Percentiles rank a stretch among this genome's conserved stretches.
Conservation (phyloP, 2,888 invertebrate species). For the Euproctis similis region DNA sequence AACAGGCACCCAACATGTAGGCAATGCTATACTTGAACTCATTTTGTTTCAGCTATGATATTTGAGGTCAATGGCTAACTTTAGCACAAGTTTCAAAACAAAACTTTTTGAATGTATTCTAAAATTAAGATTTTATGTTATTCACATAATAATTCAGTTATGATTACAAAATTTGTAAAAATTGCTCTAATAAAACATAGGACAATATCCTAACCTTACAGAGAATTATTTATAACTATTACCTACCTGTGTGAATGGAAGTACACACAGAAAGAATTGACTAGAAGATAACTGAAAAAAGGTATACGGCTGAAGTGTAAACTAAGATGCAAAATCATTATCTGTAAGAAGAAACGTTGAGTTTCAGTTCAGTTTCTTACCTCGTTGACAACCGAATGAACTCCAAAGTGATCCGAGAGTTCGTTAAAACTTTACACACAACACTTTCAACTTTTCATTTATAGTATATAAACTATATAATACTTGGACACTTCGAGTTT, state of each 20-base stretch:
- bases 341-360: constrained; percentile 53
- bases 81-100: constrained; percentile 37
- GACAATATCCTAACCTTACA: constrained; percentile 63
- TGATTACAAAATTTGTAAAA: constrained; percentile 19
- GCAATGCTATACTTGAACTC: too few relatives aligned
- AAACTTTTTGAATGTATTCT: constrained; percentile 24
- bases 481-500: constrained; percentile 43
- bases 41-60: too few relatives aligned
- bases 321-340: constrained; percentile 39
- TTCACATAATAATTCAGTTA: constrained; percentile 10
- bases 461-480: constrained; percentile 42
- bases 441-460: constrained; percentile 57
- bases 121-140: constrained; percentile 9
- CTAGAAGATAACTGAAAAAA: constrained; percentile 24
- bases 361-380: constrained; percentile 68
- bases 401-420: constrained; percentile 67
- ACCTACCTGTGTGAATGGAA: constrained; percentile 44
- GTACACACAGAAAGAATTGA: too few relatives aligned
- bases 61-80: constrained; percentile 30
- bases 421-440: constrained; percentile 69
- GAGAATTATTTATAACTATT: constrained; percentile 65
- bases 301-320: constrained; percentile 29
- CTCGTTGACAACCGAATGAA: constrained; percentile 77
- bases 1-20: too few relatives aligned
- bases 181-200: constrained; percentile 32